Conservation (phyloP, 2,113 vertebrate species). For the Oreochromis aureus region DNA sequence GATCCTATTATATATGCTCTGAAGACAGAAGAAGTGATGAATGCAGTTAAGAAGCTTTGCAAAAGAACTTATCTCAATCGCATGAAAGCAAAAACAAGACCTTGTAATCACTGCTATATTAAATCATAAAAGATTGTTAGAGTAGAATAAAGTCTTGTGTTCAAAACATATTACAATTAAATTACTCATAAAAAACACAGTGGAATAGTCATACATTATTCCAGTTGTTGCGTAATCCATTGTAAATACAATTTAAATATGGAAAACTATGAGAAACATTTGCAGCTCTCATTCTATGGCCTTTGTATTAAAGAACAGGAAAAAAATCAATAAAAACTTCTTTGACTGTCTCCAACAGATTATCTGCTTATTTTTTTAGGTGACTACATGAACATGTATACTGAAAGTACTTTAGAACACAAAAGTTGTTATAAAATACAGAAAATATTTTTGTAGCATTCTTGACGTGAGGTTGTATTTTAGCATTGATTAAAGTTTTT, state of each 20-base stretch:
- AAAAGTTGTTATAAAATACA: not conserved
- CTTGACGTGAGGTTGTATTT: not conserved
- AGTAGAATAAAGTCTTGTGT: not conserved
- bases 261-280: not conserved
- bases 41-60: constrained; percentile 8
- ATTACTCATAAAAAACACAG: not conserved
- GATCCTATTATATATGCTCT: constrained; percentile 59
- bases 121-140: not conserved
- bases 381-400: not conserved
- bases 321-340: not conserved
- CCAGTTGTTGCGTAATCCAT: not conserved
- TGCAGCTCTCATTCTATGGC: not conserved
- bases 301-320: not conserved
- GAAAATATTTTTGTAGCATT: not conserved
- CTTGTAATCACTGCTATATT: not conserved
- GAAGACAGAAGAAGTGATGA: constrained; percentile 57
- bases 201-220: not conserved
- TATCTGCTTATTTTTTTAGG: not conserved
- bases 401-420: not conserved
- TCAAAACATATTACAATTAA: not conserved
- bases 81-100: not conserved
- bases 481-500: not conserved
- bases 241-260: not conserved
- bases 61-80: not conserved
- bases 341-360: not conserved